phyloP scores from a whole-genome alignment of 2,888 invertebrate species.

The Catocala nupta region DNA sequence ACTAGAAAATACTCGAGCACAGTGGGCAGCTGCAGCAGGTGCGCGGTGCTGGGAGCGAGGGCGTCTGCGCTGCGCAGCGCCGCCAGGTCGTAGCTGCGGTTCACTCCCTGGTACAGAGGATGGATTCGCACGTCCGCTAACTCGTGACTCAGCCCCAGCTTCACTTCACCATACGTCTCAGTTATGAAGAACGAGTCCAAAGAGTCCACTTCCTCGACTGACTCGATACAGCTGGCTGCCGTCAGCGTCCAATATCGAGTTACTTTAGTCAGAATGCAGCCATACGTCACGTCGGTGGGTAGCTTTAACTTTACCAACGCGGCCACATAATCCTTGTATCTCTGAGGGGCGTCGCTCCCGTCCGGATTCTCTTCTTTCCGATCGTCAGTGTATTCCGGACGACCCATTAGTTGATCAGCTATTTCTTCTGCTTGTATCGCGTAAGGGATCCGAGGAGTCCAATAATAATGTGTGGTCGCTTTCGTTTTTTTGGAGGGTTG shows the following conservation, averaged over 20 bases:
- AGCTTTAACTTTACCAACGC: slow-evolving; percentile 71
- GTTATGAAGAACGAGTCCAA: slow-evolving; percentile 73
- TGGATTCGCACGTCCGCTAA: slow-evolving; percentile 68
- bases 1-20: slow-evolving; percentile 63
- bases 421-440: background rate
- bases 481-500: slow-evolving; percentile 65
- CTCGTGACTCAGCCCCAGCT: slow-evolving; percentile 52
- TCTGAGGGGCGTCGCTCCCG: slow-evolving; percentile 36
- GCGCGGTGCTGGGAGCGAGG: slow-evolving; percentile 33
- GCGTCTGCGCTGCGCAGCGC: slow-evolving; percentile 62
- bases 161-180: slow-evolving; percentile 57
- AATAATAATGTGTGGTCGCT: slow-evolving; percentile 61
- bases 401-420: background rate
- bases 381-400: slow-evolving; percentile 24
- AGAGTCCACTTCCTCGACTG: slow-evolving; percentile 73
- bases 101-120: slow-evolving; percentile 64
- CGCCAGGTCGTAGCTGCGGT: slow-evolving; percentile 65
- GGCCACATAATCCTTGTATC: slow-evolving; percentile 52
- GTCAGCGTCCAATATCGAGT: slow-evolving; percentile 70
- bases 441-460: slow-evolving; percentile 1
- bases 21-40: slow-evolving; percentile 52
- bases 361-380: slow-evolving; percentile 29
- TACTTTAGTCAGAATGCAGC: slow-evolving; percentile 73
- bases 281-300: slow-evolving; percentile 65
- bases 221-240: slow-evolving; percentile 76